Conservation (phyloP, 1,140 invertebrate genomes). For the Zaprionus ghesquierei region DNA sequence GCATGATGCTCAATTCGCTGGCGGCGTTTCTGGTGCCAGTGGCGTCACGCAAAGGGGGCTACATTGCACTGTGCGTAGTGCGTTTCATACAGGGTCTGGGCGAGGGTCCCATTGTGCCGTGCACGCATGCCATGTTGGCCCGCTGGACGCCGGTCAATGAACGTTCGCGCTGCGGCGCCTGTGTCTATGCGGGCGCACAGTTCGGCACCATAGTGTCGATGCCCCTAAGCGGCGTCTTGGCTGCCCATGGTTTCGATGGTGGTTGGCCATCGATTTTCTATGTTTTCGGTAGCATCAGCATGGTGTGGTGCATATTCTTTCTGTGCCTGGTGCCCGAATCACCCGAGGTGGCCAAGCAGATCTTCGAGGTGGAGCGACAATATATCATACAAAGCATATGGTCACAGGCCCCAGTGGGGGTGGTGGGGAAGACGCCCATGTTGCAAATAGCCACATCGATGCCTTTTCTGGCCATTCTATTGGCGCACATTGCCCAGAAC, state of each 20-base stretch:
- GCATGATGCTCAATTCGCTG: constrained; percentile 92
- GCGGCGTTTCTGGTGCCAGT: constrained; percentile 89
- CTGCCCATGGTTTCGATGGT: constrained; percentile 87
- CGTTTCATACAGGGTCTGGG: constrained; percentile 91
- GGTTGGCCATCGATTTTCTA: constrained; percentile 95
- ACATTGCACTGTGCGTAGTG: constrained; percentile 82
- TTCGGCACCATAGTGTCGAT: constrained; percentile 93
- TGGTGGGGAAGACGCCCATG: constrained; percentile 91
- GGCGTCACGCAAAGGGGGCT: constrained; percentile 86
- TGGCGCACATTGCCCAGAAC: constrained; percentile 92
- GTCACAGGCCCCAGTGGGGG: constrained; percentile 72
- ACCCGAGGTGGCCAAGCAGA: constrained; percentile 93
- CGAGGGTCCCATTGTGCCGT: constrained; percentile 94
- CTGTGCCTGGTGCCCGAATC: constrained; percentile 90
- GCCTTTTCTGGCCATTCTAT: constrained; percentile 91
- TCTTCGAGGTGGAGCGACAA: constrained; percentile 87
- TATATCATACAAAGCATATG: constrained; percentile 16
- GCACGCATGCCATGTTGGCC: constrained; percentile 91
- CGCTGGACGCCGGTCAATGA: constrained; percentile 94
- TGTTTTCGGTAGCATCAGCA: constrained; percentile 90
- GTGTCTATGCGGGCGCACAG: constrained; percentile 93
- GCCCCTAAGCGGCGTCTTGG: constrained; percentile 90
- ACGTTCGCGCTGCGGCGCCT: constrained; percentile 92
- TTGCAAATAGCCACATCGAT: constrained; percentile 89
- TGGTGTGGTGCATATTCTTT: constrained; percentile 93